A percentile compares a stretch with the other conserved stretches of the same genome.
These are phyloP conservation scores for Odocoileus hemionus DNA, from an alignment of 2,113 vertebrate genomes.

Conservation along the genomic window DNA sequence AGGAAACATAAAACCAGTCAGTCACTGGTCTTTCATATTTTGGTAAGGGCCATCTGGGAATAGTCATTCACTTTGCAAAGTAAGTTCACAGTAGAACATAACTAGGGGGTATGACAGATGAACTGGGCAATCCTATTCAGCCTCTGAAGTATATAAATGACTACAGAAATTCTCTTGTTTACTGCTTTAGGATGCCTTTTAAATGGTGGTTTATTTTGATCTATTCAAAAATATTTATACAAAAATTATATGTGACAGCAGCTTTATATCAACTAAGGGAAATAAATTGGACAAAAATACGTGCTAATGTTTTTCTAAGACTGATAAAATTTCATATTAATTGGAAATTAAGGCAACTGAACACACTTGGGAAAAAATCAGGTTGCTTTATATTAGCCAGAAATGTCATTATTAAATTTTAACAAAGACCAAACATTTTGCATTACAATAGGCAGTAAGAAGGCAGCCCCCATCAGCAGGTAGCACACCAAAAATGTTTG, in stretches of 20 bases:
- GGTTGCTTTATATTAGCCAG: constrained; percentile 7
- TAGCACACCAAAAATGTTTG: constrained; percentile 59
- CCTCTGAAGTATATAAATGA: not conserved
- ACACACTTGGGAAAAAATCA: constrained; percentile 29
- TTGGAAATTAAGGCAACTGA: not conserved
- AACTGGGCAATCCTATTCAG: not conserved
- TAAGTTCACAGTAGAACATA: not conserved
- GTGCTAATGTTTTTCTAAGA: not conserved
- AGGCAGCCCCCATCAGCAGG: constrained; percentile 70
- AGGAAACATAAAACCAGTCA: constrained; percentile 15
- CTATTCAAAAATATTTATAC: constrained; percentile 3
- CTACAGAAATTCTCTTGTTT: not conserved
- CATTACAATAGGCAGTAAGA: constrained; percentile 18
- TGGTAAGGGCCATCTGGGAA: constrained; percentile 1
- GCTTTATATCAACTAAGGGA: not conserved
- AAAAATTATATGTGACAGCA: constrained; percentile 36
- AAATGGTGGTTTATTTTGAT: constrained; percentile 19
- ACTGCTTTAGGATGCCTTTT: not conserved
- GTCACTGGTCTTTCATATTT: constrained; percentile 1
- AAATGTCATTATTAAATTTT: constrained; percentile 16
- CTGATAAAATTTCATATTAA: constrained; percentile 18
- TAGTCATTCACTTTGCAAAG: constrained; percentile 2
- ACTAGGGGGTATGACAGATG: not conserved
- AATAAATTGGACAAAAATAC: constrained; percentile 9
- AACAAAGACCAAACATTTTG: constrained; percentile 68